Conservation (phyloP, 2,113 vertebrate species). For the Chauna torquata region DNA sequence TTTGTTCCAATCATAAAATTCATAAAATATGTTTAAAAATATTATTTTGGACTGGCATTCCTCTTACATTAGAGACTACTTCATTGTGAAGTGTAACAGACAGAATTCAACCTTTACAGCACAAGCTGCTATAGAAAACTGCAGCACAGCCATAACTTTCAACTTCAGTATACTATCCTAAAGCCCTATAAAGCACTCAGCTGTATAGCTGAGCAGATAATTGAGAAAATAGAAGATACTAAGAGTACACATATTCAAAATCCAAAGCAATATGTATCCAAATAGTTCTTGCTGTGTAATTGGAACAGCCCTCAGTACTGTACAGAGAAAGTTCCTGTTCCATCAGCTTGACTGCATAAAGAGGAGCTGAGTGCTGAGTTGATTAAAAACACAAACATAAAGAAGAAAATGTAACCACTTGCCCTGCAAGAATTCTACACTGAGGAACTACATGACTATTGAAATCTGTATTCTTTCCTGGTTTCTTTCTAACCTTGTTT, state of each 20-base stretch:
- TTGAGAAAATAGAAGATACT: background rate
- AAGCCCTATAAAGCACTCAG: background rate
- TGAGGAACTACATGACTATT: background rate
- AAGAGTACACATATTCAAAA: background rate
- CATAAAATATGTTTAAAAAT: background rate
- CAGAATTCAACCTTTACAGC: background rate
- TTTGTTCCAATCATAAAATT: background rate
- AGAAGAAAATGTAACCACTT: background rate
- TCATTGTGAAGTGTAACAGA: background rate
- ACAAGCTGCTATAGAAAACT: background rate
- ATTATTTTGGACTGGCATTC: background rate
- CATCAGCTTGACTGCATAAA: background rate
- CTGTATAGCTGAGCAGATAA: background rate
- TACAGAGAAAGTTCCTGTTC: background rate
- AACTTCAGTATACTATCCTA: background rate
- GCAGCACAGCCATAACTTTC: background rate
- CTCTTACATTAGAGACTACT: background rate
- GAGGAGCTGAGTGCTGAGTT: background rate
- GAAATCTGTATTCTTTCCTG: background rate
- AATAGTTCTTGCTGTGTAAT: background rate
- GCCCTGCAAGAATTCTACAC: background rate
- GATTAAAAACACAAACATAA: background rate
- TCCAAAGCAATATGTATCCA: background rate
- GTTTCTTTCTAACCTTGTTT: background rate
- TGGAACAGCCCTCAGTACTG: background rate